Evolutionary conservation across 2,888 invertebrate genomes (phyloP).

Genomic region (Meganola albula): DNA sequence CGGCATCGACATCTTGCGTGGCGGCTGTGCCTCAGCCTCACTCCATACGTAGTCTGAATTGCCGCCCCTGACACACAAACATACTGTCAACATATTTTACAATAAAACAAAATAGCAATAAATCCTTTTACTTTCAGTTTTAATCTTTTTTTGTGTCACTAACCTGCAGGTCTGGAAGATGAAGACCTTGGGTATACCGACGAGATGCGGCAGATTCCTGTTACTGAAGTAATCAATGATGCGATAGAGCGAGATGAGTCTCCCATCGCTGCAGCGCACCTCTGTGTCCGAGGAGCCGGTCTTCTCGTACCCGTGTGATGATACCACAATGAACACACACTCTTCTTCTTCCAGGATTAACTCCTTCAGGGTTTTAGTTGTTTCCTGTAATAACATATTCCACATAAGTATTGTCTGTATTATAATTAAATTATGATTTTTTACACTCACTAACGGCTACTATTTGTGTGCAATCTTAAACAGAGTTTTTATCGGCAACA

Average conservation of each 20-base stretch:
- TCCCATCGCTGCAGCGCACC: slow-evolving; percentile 78
- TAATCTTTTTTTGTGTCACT: slow-evolving; percentile 12
- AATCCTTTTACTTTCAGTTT: background rate
- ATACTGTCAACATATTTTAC: background rate
- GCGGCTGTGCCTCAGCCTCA: slow-evolving; percentile 25
- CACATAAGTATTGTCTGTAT: background rate
- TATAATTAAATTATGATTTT: too few relatives aligned
- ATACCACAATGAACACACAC: slow-evolving; percentile 80
- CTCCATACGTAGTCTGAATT: slow-evolving; percentile 31
- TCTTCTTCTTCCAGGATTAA: slow-evolving; percentile 69
- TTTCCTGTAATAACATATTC: slow-evolving; percentile 34
- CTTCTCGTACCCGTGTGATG: slow-evolving; percentile 80
- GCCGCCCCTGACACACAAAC: slow-evolving; percentile 38
- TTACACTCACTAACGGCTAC: too few relatives aligned
- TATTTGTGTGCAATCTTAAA: too few relatives aligned
- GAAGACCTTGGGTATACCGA: slow-evolving; percentile 83
- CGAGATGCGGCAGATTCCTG: slow-evolving; percentile 66
- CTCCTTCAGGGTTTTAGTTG: slow-evolving; percentile 55
- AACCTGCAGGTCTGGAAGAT: slow-evolving; percentile 84
- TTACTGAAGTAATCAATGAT: slow-evolving; percentile 80
- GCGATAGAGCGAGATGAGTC: slow-evolving; percentile 62
- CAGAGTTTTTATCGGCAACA: too few relatives aligned
- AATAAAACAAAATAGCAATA: too few relatives aligned
- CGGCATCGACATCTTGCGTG: slow-evolving; percentile 26
- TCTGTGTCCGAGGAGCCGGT: slow-evolving; percentile 66